Base-by-base conservation (phyloP, 2,888 invertebrate species). In the Tachina lurida region DNA sequence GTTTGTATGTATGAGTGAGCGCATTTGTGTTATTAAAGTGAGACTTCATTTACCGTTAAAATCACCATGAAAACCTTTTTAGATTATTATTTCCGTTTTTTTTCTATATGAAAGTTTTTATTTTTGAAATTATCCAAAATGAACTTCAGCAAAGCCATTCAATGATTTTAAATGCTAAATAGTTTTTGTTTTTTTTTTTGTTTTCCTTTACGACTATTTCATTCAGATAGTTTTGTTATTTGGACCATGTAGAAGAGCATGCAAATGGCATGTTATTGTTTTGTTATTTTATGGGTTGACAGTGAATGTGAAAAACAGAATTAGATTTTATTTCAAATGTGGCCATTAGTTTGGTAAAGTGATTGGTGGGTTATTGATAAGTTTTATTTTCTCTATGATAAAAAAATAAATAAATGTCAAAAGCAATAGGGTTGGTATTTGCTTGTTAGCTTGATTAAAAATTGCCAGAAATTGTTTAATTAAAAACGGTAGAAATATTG, bases 11-110 rank as follows among this genome's bases (percentile, higher is more conserved):
- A 7, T 31, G 7, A 31, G 31, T 31, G 7, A 31, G 7, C 43
- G 39, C 54, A 70, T 54, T 56, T 31, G 52, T 73, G 19, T n/a
- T 9, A 49, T 52, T 60, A n/a, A 62, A 74, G 52, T n/a, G 19
- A 80, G 60, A 62, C 43, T 80, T 77, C 71, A 84, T 68, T 74
- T 79, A 49, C 22, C 70, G 75, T 75, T 75, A 54, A 81, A 70
- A 47, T 85, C 63, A 71, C 70, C 77, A 81, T 81, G 63, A 70
- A 58, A 85, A 81, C 31, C 74, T 76, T 58, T 71, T 75, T 78
- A 58, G 17, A 10, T 43, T 75, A 45, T 54, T 74, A 31, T 71
- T 76, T 12, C 13, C 31, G 49, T 17, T 22, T 84, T 70, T 49
- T 54, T 47, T 77, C 77, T 62, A 49, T 54, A 54, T 31, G 7